A percentile compares a stretch with the other conserved stretches of the same genome.
Evolutionary conservation across 2,113 vertebrate species (phyloP).

Genomic region (Xiphophorus couchianus): DNA sequence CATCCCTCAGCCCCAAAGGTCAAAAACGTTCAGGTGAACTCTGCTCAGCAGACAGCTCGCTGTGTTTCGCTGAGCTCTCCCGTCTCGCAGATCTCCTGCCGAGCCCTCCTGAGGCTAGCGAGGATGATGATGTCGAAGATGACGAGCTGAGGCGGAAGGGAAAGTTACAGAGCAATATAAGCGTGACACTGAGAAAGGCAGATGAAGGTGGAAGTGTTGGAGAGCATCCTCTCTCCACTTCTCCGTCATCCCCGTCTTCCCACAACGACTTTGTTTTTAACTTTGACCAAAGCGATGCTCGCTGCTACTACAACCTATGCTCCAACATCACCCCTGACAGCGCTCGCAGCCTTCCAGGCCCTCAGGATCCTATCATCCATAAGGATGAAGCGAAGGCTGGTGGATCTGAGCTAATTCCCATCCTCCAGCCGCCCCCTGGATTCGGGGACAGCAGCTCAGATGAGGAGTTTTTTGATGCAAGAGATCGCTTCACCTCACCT

Average conservation of each 20-base stretch:
- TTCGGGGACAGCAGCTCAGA: constrained; percentile 94
- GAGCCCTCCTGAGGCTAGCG: constrained; percentile 70
- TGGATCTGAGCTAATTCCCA: constrained; percentile 48
- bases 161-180: constrained; percentile 30
- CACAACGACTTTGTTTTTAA: constrained; percentile 74
- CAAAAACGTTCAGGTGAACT: constrained; percentile 25
- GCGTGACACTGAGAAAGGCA: constrained; percentile 10
- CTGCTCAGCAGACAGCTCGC: constrained; percentile 60
- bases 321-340: constrained; percentile 84
- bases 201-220: constrained; percentile 28
- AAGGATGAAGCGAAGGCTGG: constrained; percentile 1
- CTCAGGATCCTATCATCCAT: neutral
- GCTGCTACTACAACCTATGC: constrained; percentile 86
- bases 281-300: constrained; percentile 74
- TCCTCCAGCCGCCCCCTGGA: constrained; percentile 83
- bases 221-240: neutral
- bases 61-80: constrained; percentile 83
- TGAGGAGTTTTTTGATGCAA: constrained; percentile 93
- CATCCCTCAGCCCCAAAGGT: neutral
- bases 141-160: constrained; percentile 46
- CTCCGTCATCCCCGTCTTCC: constrained; percentile 32
- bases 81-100: constrained; percentile 71
- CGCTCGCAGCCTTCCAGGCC: constrained; percentile 59
- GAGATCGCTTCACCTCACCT: constrained; percentile 84
- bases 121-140: constrained; percentile 65